Conservation (phyloP, 2,797 vertebrate genomes). For the Mastacembelus armatus region DNA sequence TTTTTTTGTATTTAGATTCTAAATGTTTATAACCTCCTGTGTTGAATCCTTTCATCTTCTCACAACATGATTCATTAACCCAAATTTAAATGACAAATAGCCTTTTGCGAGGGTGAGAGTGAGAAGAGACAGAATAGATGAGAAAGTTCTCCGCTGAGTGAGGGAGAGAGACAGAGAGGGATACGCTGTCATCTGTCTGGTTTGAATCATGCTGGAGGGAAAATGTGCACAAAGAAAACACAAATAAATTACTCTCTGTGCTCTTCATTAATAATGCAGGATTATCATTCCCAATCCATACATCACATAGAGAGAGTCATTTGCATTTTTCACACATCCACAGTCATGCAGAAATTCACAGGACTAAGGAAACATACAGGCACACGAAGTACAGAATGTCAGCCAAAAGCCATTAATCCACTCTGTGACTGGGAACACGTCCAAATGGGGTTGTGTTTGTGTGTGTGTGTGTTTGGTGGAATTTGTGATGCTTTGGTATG, state of each 20-base stretch:
- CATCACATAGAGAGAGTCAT: slow-evolving; percentile 65
- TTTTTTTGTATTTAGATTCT: slow-evolving; percentile 28
- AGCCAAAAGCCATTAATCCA: slow-evolving; percentile 73
- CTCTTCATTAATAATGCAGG: slow-evolving; percentile 74
- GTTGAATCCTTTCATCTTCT: slow-evolving; percentile 40
- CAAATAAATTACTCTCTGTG: slow-evolving; percentile 75
- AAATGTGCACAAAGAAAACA: slow-evolving; percentile 75
- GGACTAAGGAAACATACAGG: slow-evolving; percentile 38
- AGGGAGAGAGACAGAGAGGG: slow-evolving; percentile 33
- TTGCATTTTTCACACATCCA: slow-evolving; percentile 59
- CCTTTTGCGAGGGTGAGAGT: slow-evolving; percentile 30
- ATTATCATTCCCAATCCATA: slow-evolving; percentile 77
- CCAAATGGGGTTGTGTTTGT: slow-evolving; percentile 61
- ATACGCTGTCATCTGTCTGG: slow-evolving; percentile 60
- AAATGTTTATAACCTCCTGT: slow-evolving; percentile 31
- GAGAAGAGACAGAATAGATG: slow-evolving; percentile 36
- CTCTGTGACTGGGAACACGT: slow-evolving; percentile 54
- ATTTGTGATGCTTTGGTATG: slow-evolving; percentile 52
- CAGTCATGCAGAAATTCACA: slow-evolving; percentile 60
- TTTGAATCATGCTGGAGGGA: slow-evolving; percentile 54
- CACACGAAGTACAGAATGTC: slow-evolving; percentile 23
- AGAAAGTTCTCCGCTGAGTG: slow-evolving; percentile 46
- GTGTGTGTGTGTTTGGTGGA: slow-evolving; percentile 49
- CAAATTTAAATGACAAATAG: slow-evolving; percentile 51
- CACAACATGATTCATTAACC: slow-evolving; percentile 51